phyloP scores from a whole-genome alignment of 1,140 invertebrate species.

The Platyscapa corneri region DNA sequence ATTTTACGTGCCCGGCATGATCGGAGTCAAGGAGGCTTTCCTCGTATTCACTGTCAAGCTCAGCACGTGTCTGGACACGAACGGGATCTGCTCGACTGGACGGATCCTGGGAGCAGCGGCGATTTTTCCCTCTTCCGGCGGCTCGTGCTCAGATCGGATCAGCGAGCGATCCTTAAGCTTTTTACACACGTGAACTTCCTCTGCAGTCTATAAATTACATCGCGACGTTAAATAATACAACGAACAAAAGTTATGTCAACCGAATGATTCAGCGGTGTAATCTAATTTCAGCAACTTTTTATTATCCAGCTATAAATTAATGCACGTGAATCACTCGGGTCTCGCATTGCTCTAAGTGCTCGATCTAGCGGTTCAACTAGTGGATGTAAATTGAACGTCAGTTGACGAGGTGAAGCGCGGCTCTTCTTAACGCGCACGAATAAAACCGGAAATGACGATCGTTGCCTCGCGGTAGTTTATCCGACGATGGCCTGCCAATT shows the following conservation, averaged over 20 bases:
- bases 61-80: constrained; percentile 26
- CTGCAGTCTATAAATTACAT: neutral
- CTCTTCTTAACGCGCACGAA: neutral
- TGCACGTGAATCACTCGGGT: neutral
- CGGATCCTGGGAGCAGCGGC: no score
- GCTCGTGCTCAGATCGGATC: no score
- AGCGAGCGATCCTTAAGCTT: no score
- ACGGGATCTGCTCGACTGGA: no score
- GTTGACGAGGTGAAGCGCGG: neutral
- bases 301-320: neutral
- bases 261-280: neutral
- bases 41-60: constrained; percentile 22
- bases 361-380: neutral
- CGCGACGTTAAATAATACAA: neutral
- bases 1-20: constrained; percentile 25
- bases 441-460: no score
- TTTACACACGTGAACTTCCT: neutral
- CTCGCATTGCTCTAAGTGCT: no score
- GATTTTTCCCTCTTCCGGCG: no score
- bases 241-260: neutral
- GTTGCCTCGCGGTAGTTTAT: no score
- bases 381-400: neutral
- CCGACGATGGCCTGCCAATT: neutral
- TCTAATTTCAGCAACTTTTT: neutral
- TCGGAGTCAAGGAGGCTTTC: constrained; percentile 13